Evolutionary conservation across 2,888 invertebrate genomes (phyloP).

Genomic region (Lasioglossum oenotherae): DNA sequence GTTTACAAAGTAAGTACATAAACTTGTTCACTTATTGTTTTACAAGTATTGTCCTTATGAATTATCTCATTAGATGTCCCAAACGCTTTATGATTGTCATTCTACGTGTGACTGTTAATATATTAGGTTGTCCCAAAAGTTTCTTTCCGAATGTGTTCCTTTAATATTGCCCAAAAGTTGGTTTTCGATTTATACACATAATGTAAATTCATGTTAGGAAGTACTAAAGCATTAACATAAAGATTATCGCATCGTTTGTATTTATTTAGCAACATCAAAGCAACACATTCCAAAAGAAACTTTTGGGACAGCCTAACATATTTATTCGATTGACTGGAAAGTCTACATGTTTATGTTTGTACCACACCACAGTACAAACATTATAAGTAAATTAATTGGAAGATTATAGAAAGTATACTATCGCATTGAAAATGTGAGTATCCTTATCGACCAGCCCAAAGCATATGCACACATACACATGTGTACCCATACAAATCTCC

Average conservation of each 20-base stretch:
- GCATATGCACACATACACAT: not conserved
- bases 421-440: not conserved
- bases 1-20: constrained; percentile 96
- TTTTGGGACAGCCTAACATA: not conserved
- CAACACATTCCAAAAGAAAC: no score
- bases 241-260: no score
- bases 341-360: not conserved
- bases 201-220: no score
- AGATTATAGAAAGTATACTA: not conserved
- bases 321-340: not conserved
- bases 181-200: no score
- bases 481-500: not conserved
- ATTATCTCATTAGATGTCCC: not conserved
- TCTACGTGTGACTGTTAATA: not conserved
- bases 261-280: no score
- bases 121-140: no score
- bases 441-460: not conserved
- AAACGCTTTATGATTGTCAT: not conserved
- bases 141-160: no score
- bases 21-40: not conserved
- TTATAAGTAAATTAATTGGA: not conserved
- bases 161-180: no score
- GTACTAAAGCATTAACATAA: no score
- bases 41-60: not conserved
- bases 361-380: not conserved